Evolutionary conservation across 2,797 vertebrate genomes (phyloP).

Genomic region (Chaenodraco wilsoni): DNA sequence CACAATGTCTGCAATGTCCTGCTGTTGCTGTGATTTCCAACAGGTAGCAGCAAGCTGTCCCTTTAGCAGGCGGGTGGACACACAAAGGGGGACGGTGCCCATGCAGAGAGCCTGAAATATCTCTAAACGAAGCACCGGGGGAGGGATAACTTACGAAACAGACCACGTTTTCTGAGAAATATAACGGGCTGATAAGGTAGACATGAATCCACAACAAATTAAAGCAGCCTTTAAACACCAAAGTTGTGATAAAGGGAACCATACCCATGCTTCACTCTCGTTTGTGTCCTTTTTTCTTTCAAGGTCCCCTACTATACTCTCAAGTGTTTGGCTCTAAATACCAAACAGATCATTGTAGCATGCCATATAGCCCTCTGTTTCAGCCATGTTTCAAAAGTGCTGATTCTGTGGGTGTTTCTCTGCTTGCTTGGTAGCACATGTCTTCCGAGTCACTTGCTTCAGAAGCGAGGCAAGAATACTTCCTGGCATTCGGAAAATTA

Average conservation of each 20-base stretch:
- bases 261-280: background rate
- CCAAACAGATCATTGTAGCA: too few species aligned
- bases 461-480: too few species aligned
- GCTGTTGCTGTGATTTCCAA: constrained; percentile 46
- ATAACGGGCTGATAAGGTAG: background rate
- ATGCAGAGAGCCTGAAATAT: constrained; percentile 69
- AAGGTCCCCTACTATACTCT: too few species aligned
- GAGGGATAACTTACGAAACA: constrained; percentile 35
- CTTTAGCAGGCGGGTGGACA: constrained; percentile 15
- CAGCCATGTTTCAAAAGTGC: too few species aligned
- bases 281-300: background rate
- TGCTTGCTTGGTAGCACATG: too few species aligned
- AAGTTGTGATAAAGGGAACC: background rate
- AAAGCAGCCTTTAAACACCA: constrained; percentile 3
- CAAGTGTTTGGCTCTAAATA: too few species aligned
- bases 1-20: constrained; percentile 20
- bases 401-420: too few species aligned
- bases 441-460: too few species aligned
- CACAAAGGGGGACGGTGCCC: constrained; percentile 23
- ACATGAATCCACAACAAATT: background rate
- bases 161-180: constrained; percentile 21
- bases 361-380: too few species aligned
- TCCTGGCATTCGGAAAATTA: too few species aligned
- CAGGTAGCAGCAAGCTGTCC: constrained; percentile 47
- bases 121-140: constrained; percentile 36